Conservation (phyloP, 2,797 vertebrate genomes). For the Gallinago stenura region DNA sequence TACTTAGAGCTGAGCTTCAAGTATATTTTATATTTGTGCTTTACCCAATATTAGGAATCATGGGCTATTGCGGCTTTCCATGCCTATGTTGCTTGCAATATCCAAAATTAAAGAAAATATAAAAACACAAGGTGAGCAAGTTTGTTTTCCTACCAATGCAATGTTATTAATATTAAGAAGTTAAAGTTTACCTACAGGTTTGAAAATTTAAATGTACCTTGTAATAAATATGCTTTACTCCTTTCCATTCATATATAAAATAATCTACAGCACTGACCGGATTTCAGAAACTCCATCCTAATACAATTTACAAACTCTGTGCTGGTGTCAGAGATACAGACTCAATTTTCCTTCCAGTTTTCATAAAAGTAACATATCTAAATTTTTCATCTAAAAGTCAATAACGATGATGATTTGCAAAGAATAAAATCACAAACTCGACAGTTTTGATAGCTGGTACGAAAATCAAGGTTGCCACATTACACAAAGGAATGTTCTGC, state of each 20-base stretch:
- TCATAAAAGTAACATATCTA: slow-evolving; percentile 60
- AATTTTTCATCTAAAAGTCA: slow-evolving; percentile 61
- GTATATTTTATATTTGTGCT: slow-evolving; percentile 96
- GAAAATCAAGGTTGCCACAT: slow-evolving; percentile 34
- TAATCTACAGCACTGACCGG: slow-evolving; percentile 65
- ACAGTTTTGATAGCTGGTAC: slow-evolving; percentile 38
- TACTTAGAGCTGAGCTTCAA: slow-evolving; percentile 97
- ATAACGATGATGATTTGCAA: slow-evolving; percentile 36
- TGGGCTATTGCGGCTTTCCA: slow-evolving; percentile 72
- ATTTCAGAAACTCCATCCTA: slow-evolving; percentile 68
- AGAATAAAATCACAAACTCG: slow-evolving; percentile 48
- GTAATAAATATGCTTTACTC: slow-evolving; percentile 46
- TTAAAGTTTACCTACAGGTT: slow-evolving; percentile 45
- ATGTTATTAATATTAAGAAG: slow-evolving; percentile 45
- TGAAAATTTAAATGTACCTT: slow-evolving; percentile 52
- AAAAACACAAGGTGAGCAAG: slow-evolving; percentile 54
- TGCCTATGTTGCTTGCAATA: slow-evolving; percentile 71
- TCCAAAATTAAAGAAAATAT: slow-evolving; percentile 69
- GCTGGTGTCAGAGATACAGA: slow-evolving; percentile 59
- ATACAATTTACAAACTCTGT: slow-evolving; percentile 67
- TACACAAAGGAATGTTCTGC: slow-evolving; percentile 36
- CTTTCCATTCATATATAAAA: slow-evolving; percentile 48
- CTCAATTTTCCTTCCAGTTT: slow-evolving; percentile 54
- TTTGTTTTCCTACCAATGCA: slow-evolving; percentile 11
- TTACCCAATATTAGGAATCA: slow-evolving; percentile 84